phyloP scores from a whole-genome alignment of 2,888 invertebrate species.

The Heliconius ethilla region DNA sequence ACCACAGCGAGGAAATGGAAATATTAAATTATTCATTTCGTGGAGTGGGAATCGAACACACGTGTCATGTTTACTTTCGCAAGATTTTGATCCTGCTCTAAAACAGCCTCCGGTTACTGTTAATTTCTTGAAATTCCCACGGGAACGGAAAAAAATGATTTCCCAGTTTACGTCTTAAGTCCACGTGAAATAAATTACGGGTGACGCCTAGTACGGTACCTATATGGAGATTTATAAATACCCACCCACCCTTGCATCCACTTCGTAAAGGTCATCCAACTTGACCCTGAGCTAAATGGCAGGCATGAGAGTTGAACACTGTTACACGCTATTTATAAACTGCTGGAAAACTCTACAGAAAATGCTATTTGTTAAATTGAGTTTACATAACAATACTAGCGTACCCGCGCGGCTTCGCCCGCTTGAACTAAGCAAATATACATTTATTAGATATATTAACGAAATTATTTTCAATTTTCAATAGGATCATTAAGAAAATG shows the following conservation, averaged over 20 bases:
- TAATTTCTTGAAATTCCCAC: too few species aligned
- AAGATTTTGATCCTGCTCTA: too few species aligned
- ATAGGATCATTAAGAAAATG: too few species aligned
- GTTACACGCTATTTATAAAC: slow-evolving; percentile 11
- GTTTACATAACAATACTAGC: background rate
- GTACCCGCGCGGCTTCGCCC: too few species aligned
- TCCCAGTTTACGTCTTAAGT: background rate
- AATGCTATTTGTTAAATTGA: background rate
- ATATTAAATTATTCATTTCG: too few species aligned
- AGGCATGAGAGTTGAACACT: background rate
- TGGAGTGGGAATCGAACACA: too few species aligned
- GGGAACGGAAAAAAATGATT: background rate
- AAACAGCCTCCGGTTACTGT: too few species aligned
- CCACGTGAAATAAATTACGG: background rate
- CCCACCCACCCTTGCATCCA: background rate
- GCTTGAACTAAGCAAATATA: background rate
- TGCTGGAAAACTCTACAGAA: background rate
- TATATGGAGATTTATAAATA: slow-evolving; percentile 19
- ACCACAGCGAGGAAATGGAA: too few species aligned
- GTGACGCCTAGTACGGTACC: too few species aligned
- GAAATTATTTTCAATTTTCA: too few species aligned
- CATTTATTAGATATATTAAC: too few species aligned
- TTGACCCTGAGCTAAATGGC: slow-evolving; percentile 26
- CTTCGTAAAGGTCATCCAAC: slow-evolving; percentile 17
- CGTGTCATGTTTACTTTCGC: too few species aligned